Base-by-base conservation (phyloP, 2,888 invertebrate genomes). In the Stenotaenia linearis region DNA sequence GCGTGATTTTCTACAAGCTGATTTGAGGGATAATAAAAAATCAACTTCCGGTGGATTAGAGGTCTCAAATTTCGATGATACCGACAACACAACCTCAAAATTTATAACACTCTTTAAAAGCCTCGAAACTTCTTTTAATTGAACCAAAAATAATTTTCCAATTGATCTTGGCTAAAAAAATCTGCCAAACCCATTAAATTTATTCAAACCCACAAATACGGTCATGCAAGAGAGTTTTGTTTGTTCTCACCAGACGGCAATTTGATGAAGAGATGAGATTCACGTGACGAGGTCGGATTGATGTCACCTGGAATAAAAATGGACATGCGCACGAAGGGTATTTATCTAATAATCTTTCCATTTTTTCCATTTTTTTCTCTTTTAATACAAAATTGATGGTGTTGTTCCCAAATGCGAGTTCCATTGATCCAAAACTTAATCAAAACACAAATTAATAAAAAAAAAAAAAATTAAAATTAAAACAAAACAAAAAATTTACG, bases 321-420 rank as follows among this genome's bases (percentile, higher is more conserved):
- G 61, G 61, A 61, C 61, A 61, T 61, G 61, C 61, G 61, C 61
- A 61, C 61, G 61, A 61, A 61, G 61, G 61, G 61, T 25, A 61
- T 61, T 61, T 61, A 61, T 61, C 61, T 61, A 61, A 61, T 61
- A 61, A 61, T 61, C 28, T 61, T n/a, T n/a, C n/a, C 61, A 6
- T 61, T 61, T 15, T 15, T 7, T 23, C 25, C 23, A 23, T 45
- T 45, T 45, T 45, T 45, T 45, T 45, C 12, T 45, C 15, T 45
- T n/a, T 32, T 32, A 3, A 18, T 15, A 18, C 5, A 18, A 45
- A 45, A 45, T 45, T 45, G 45, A 45, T 45, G 45, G n/a, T 45
- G 37, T 37, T 37, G 37, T 45, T 45, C 45, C 45, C 5, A 4
- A 9, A 32, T 18, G 45, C 45, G 45, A 37, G 37, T 37, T 37